Conservation (phyloP, 2,888 invertebrate species). For the Caenorhabditis sp. region DNA sequence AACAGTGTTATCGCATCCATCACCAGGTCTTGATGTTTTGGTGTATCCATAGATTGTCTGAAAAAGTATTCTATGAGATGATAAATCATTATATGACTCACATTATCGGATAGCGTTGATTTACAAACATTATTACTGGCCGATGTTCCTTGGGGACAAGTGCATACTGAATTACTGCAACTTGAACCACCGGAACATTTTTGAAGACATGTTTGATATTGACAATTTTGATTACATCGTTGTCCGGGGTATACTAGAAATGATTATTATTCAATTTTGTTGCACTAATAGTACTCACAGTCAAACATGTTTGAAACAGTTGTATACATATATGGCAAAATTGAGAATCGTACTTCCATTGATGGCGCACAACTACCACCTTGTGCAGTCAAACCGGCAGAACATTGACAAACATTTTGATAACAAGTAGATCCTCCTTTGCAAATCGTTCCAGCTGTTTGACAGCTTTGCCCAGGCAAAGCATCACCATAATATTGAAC, state of each 20-base stretch:
- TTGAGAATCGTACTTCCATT: constrained; percentile 27
- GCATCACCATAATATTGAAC: constrained; percentile 48
- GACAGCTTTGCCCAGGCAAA: constrained; percentile 53
- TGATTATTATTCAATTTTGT: neutral
- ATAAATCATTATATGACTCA: neutral
- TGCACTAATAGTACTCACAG: constrained; percentile 10
- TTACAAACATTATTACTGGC: constrained; percentile 33
- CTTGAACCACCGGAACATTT: constrained; percentile 59
- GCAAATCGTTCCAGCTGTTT: constrained; percentile 43
- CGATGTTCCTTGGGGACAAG: constrained; percentile 57
- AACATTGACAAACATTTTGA: constrained; percentile 41
- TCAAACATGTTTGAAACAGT: constrained; percentile 8
- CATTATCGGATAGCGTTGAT: constrained; percentile 22
- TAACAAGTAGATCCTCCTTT: constrained; percentile 47
- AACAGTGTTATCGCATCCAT: constrained; percentile 59
- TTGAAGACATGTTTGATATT: constrained; percentile 52
- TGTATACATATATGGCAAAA: constrained; percentile 27
- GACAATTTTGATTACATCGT: constrained; percentile 60
- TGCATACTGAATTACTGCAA: constrained; percentile 61
- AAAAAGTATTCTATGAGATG: neutral
- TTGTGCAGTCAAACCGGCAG: constrained; percentile 21
- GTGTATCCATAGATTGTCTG: constrained; percentile 4
- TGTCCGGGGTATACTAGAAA: constrained; percentile 61
- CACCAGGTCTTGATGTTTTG: constrained; percentile 60
- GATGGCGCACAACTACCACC: constrained; percentile 26